A percentile compares a stretch with the other conserved stretches of the same genome.
phyloP scores from a whole-genome alignment of 2,888 invertebrate species.

The Melanostoma scalare region DNA sequence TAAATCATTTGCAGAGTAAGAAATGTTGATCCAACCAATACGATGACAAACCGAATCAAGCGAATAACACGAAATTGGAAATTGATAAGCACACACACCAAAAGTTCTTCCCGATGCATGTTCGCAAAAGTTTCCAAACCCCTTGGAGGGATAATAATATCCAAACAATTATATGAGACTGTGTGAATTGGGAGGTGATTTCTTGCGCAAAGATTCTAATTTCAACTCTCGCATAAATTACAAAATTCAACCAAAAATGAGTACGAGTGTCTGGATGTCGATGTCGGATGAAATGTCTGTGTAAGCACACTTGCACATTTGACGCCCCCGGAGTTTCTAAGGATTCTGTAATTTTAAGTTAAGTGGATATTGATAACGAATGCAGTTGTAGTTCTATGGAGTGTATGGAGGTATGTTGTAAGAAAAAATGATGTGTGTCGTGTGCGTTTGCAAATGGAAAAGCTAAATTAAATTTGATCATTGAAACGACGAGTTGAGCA shows the following conservation, averaged over 20 bases:
- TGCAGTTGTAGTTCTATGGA: slow-evolving; percentile 8
- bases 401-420: too few species aligned
- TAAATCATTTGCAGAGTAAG: background rate
- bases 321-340: slow-evolving; percentile 24
- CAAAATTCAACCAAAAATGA: slow-evolving; percentile 40
- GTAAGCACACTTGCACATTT: slow-evolving; percentile 33
- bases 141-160: slow-evolving; percentile 7
- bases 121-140: background rate
- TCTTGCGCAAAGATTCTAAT: slow-evolving; percentile 34
- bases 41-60: slow-evolving; percentile 27
- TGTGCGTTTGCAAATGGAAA: background rate
- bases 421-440: background rate
- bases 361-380: slow-evolving; percentile 57
- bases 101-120: slow-evolving; percentile 6
- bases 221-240: slow-evolving; percentile 49
- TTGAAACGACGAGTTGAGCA: too few species aligned
- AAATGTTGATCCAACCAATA: background rate
- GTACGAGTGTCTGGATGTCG: slow-evolving; percentile 3
- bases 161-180: slow-evolving; percentile 29
- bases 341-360: slow-evolving; percentile 50
- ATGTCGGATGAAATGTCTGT: background rate
- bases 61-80: slow-evolving; percentile 31
- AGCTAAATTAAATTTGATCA: slow-evolving; percentile 45
- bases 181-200: slow-evolving; percentile 10
- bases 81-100: slow-evolving; percentile 36